Evolutionary conservation across 2,888 invertebrate genomes (phyloP), one percentile per base, ranked within the genome.

Genomic region (Pandemis corylana): DNA sequence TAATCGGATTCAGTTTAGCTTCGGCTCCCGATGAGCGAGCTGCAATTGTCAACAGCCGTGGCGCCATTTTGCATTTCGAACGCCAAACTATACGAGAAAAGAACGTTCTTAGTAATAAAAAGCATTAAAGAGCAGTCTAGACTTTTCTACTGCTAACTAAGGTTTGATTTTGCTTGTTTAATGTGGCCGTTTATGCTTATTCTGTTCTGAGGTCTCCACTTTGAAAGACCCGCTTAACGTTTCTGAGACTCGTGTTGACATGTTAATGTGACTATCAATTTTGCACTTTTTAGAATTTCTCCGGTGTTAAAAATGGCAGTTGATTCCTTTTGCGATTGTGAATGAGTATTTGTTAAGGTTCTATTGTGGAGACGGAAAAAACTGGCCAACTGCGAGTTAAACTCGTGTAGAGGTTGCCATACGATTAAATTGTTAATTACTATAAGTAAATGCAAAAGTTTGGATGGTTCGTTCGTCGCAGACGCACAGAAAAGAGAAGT

Each of bases 1-100:
- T 91, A 93, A 93, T 93, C 88, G 91, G 89, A 93, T 90, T 90
- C 88, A 87, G 90, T 90, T 93, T 89, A 91, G 86, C 84, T 88
- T 85, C 84, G 81, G 72, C 79, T 82, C 83, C 79, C 78, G 77
- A 76, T 78, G 77, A 73, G 76, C 76, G 77, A 78, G 76, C 79
- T 89, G 92, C 92, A 90, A 94, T 93, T 92, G 92, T 91, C 90
- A 89, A 89, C 93, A 94, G 86, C 89, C 89, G 94, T 83, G 86
- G 81, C 84, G 85, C 83, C 90, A 86, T 88, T 93, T 90, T 89
- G 87, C 90, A 91, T 91, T 91, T 91, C 89, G 88, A 87, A 82
- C 82, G 79, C 78, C 78, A 79, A 83, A 78, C 82, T 83, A 84
- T 88, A 80, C 83, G 78, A 83, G 85, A 83, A 42, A 51, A 51